phyloP scores from a whole-genome alignment of 1,140 invertebrate species.

The Thaumatotibia leucotreta region DNA sequence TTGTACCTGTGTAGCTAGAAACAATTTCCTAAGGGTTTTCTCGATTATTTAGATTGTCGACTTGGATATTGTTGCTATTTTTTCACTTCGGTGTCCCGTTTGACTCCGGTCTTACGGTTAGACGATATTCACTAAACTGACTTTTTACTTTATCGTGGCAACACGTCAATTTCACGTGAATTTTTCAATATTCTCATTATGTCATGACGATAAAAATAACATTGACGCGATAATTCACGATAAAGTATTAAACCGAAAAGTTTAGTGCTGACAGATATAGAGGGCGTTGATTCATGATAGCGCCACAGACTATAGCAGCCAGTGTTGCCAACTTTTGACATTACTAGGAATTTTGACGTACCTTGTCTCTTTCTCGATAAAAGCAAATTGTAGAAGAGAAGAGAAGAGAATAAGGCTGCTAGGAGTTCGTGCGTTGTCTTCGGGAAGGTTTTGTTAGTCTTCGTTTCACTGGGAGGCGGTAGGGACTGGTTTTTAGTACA shows the following conservation, averaged over 20 bases:
- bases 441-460: constrained; percentile 20
- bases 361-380: neutral
- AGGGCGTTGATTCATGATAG: neutral
- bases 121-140: neutral
- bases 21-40: constrained; percentile 56
- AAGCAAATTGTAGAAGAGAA: neutral
- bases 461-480: constrained; percentile 44
- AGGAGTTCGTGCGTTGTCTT: neutral
- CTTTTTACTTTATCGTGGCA: too few relatives aligned
- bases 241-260: too few relatives aligned
- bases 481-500: constrained; percentile 59
- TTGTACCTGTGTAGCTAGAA: constrained; percentile 74
- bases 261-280: neutral
- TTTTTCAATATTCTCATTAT: too few relatives aligned
- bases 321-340: neutral
- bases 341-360: neutral
- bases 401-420: neutral
- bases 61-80: constrained; percentile 58
- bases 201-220: too few relatives aligned
- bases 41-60: constrained; percentile 29
- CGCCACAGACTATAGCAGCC: neutral
- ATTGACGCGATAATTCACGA: too few relatives aligned
- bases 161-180: too few relatives aligned
- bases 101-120: neutral
- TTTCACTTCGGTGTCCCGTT: constrained; percentile 16